These are phyloP conservation scores for Aspidoscelis tigris DNA, from an alignment of 2,113 vertebrate species.

Conservation along the genomic window DNA sequence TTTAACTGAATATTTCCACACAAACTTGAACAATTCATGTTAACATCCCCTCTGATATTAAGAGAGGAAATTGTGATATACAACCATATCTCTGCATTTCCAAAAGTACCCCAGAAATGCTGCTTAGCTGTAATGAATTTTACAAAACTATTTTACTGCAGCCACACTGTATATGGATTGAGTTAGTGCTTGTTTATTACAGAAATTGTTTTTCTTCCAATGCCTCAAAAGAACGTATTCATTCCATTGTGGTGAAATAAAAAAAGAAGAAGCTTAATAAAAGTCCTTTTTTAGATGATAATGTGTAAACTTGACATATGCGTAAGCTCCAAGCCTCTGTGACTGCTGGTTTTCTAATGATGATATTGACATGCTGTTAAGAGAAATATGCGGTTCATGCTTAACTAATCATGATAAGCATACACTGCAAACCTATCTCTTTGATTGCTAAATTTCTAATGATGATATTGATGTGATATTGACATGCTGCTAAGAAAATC, in stretches of 20 bases:
- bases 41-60: conserved; percentile 9
- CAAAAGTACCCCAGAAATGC: conserved; percentile 20
- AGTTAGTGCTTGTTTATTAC: conserved; percentile 18
- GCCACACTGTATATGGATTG: conserved; percentile 3
- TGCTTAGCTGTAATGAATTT: background rate
- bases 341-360: conserved; percentile 53
- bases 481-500: conserved; percentile 45
- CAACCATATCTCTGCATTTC: background rate
- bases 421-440: conserved; percentile 34
- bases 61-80: background rate
- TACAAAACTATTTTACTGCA: conserved; percentile 36
- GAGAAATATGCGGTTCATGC: conserved; percentile 54
- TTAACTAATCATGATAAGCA: conserved; percentile 52
- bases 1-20: background rate
- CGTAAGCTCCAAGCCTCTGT: conserved; percentile 27
- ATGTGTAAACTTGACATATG: conserved; percentile 51
- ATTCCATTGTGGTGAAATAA: conserved; percentile 39
- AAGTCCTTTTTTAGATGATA: conserved; percentile 34
- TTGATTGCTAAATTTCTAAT: conserved; percentile 63
- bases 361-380: conserved; percentile 48
- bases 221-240: conserved; percentile 2
- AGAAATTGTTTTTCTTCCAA: conserved; percentile 20
- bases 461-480: conserved; percentile 49
- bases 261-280: conserved; percentile 37
- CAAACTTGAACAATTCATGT: conserved; percentile 23